phyloP scores from a whole-genome alignment of 2,888 invertebrate species.

The Calliscelio sp. region DNA sequence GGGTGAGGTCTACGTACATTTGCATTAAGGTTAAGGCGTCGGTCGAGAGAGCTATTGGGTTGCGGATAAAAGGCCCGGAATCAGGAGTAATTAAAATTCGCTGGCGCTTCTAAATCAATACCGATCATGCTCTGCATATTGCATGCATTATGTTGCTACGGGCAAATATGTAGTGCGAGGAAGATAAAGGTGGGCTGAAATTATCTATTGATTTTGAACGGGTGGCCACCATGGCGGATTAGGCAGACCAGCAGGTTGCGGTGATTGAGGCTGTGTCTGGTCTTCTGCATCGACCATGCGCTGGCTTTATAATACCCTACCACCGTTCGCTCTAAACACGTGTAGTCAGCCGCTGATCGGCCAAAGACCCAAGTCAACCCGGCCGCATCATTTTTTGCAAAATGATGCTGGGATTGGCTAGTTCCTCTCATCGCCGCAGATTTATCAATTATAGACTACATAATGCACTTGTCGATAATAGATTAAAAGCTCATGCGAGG shows the following conservation, averaged over 20 bases:
- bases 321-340: constrained; percentile 82
- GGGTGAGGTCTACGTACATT: constrained; percentile 9
- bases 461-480: constrained; percentile 20
- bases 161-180: constrained; percentile 56
- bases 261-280: constrained; percentile 85
- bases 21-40: constrained; percentile 41
- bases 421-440: neutral
- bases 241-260: constrained; percentile 84
- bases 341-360: constrained; percentile 85
- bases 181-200: constrained; percentile 77
- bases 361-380: constrained; percentile 82
- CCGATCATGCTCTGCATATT: constrained; percentile 45
- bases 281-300: constrained; percentile 83
- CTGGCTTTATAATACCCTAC: constrained; percentile 84
- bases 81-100: constrained; percentile 45
- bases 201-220: constrained; percentile 85
- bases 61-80: constrained; percentile 6
- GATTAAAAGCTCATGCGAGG: constrained; percentile 5
- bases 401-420: constrained; percentile 13
- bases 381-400: constrained; percentile 83
- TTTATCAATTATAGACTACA: constrained; percentile 8
- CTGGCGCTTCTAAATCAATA: constrained; percentile 54
- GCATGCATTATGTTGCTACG: constrained; percentile 57
- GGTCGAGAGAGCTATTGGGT: neutral
- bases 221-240: constrained; percentile 83